These are phyloP conservation scores for Crotalus horridus DNA, from an alignment of 2,113 vertebrate genomes.

Conservation along the genomic window DNA sequence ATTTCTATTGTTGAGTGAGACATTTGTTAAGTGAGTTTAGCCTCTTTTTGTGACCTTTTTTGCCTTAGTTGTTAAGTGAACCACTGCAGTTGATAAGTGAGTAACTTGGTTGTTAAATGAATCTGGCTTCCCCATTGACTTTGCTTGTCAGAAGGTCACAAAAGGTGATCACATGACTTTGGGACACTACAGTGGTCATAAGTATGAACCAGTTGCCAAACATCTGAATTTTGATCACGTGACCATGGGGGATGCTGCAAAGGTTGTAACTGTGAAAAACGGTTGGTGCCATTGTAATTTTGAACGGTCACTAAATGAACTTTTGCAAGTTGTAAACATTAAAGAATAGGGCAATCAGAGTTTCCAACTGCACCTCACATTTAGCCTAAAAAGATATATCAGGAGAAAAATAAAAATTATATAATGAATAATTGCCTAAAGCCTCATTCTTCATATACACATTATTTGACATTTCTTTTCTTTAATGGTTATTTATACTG, in stretches of 20 bases:
- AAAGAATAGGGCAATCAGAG: background rate
- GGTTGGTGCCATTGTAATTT: too few relatives aligned
- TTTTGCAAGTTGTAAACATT: background rate
- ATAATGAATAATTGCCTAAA: fast-evolving
- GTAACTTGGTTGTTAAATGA: background rate
- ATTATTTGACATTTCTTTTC: background rate
- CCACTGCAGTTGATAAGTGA: background rate
- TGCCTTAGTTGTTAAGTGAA: background rate
- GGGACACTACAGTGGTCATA: background rate
- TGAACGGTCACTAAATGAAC: background rate
- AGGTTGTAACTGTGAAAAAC: background rate
- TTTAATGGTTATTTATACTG: background rate
- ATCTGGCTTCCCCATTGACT: background rate
- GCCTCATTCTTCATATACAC: background rate
- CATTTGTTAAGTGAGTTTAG: background rate
- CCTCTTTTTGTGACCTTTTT: background rate
- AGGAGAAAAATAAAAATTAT: background rate
- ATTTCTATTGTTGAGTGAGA: background rate
- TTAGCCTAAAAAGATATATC: background rate
- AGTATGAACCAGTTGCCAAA: background rate
- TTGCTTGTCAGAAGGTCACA: background rate
- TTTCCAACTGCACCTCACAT: background rate
- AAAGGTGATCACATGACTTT: background rate
- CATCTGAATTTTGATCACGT: background rate
- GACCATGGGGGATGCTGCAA: background rate